Evolutionary conservation across 2,113 vertebrate genomes (phyloP).

Genomic region (Lagenorhynchus albirostris): DNA sequence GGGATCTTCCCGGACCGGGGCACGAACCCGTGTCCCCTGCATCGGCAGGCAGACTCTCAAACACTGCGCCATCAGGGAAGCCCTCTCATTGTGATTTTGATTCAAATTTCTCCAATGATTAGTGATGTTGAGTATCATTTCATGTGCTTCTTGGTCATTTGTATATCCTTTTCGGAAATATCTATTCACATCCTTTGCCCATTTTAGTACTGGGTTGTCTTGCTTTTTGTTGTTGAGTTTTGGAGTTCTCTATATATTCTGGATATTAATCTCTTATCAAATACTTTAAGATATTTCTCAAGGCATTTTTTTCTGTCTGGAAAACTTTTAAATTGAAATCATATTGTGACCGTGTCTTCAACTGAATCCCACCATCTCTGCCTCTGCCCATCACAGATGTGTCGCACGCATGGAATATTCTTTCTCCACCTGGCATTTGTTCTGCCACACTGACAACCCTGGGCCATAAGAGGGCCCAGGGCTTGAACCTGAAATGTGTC

Average conservation of each 20-base stretch:
- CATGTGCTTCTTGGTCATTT: background rate
- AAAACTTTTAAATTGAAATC: background rate
- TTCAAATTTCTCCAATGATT: background rate
- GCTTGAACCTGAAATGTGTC: background rate
- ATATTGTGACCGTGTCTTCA: background rate
- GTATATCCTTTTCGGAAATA: background rate
- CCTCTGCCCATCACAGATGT: background rate
- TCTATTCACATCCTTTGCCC: background rate
- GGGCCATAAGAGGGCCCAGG: background rate
- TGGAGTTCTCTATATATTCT: background rate
- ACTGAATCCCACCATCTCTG: fast-evolving
- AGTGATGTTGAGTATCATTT: background rate
- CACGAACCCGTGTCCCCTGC: too few species aligned
- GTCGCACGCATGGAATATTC: fast-evolving
- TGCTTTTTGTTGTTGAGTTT: background rate
- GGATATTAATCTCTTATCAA: background rate
- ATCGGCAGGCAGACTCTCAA: too few species aligned
- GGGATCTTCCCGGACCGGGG: too few species aligned
- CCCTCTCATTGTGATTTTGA: background rate
- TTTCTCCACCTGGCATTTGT: background rate
- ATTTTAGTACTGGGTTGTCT: background rate
- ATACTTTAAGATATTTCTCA: background rate
- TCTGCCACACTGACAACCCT: background rate
- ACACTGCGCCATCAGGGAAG: too few species aligned
- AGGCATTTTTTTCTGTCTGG: background rate